phyloP scores from a whole-genome alignment of 1,140 invertebrate genomes.

The Lordiphosa collinella region DNA sequence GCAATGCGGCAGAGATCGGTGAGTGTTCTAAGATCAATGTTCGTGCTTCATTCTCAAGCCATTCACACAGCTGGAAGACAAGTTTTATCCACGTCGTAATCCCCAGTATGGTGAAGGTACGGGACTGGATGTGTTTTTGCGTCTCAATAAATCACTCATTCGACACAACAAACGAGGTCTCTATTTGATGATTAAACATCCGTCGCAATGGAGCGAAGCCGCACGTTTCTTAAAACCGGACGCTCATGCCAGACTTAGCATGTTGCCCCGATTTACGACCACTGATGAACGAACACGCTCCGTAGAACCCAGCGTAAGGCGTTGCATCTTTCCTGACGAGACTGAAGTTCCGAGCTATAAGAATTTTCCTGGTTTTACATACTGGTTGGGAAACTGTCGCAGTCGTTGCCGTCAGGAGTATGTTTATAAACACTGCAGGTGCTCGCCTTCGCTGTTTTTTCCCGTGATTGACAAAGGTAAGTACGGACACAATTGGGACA shows the following conservation, averaged over 20 bases:
- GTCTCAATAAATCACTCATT: conserved; percentile 29
- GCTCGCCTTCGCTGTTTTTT: conserved; percentile 59
- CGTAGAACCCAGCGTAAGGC: conserved; percentile 23
- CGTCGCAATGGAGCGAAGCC: conserved; percentile 56
- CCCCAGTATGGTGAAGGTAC: conserved; percentile 43
- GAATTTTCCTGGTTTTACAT: conserved; percentile 54
- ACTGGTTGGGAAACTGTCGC: conserved; percentile 68
- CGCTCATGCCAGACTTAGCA: conserved; percentile 39
- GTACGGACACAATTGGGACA: no score
- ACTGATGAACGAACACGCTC: conserved; percentile 30
- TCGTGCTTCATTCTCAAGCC: background rate
- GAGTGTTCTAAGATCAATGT: background rate
- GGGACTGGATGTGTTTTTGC: conserved; percentile 43
- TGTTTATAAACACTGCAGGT: conserved; percentile 49
- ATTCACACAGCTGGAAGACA: conserved; percentile 31
- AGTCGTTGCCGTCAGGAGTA: conserved; percentile 66
- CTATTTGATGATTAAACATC: conserved; percentile 61
- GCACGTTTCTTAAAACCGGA: conserved; percentile 31
- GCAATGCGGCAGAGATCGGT: conserved; percentile 22
- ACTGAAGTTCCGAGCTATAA: conserved; percentile 38
- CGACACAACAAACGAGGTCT: conserved; percentile 25
- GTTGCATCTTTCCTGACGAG: conserved; percentile 64
- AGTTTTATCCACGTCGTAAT: conserved; percentile 53
- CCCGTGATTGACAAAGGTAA: conserved; percentile 40
- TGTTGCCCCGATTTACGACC: conserved; percentile 39